Evolutionary conservation across 2,888 invertebrate genomes (phyloP).

Genomic region (Diaprepes abbreviatus): DNA sequence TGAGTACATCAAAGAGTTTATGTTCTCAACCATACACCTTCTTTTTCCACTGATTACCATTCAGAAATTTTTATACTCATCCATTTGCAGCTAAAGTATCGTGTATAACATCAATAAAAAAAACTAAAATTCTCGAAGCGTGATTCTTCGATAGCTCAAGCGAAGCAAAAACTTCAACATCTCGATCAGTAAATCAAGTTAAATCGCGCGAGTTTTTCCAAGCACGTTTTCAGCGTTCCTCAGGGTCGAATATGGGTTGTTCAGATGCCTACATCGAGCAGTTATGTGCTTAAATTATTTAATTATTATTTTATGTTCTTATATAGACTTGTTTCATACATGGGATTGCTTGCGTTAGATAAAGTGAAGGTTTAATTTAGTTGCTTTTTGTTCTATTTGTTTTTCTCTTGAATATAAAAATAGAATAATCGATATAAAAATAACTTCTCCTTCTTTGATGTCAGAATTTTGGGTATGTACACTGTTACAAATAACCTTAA

Average conservation of each 20-base stretch:
- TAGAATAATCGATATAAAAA: no score
- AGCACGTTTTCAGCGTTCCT: constrained; percentile 46
- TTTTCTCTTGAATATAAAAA: no score
- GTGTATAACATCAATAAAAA: constrained; percentile 37
- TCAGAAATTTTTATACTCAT: constrained; percentile 46
- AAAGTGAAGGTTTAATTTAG: not conserved
- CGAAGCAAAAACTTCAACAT: constrained; percentile 37
- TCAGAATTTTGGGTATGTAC: no score
- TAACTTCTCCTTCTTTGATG: no score
- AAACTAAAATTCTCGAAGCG: constrained; percentile 31
- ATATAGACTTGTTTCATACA: not conserved
- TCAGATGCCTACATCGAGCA: constrained; percentile 38
- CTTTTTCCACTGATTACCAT: constrained; percentile 36
- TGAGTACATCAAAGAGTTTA: not conserved
- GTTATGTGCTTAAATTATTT: constrained; percentile 43
- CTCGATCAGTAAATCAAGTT: constrained; percentile 50
- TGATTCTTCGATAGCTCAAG: constrained; percentile 10
- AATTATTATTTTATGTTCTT: constrained; percentile 47
- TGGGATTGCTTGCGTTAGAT: constrained; percentile 5
- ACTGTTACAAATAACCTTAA: no score
- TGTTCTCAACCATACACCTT: constrained; percentile 11
- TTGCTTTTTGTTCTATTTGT: no score
- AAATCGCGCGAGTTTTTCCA: constrained; percentile 51
- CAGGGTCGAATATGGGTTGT: constrained; percentile 44
- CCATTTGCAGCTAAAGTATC: constrained; percentile 47